Percentiles rank a stretch among this genome's conserved stretches.
Conservation (phyloP, 2,888 invertebrate species). For the Hydroisotoma schaefferi region DNA sequence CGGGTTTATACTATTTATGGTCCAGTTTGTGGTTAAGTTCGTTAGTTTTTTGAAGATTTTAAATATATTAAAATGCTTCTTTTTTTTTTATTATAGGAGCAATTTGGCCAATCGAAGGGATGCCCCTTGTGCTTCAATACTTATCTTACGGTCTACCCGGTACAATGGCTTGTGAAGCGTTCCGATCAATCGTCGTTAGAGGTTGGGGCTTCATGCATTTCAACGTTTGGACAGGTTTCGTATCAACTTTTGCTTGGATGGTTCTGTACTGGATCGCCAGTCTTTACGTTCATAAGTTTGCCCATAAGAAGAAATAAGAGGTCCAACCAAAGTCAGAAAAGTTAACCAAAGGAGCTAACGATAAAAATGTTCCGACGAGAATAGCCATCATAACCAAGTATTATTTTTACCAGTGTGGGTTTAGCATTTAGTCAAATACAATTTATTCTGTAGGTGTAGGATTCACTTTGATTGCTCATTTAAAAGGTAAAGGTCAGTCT, state of each 20-base stretch:
- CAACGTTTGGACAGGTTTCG: conserved; percentile 22
- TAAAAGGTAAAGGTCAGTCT: no score
- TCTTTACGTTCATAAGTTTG: conserved; percentile 19
- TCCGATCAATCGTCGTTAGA: conserved; percentile 20
- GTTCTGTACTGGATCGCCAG: conserved; percentile 25
- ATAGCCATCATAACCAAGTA: no score
- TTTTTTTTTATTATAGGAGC: conserved; percentile 16
- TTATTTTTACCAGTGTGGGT: no score
- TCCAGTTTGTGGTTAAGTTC: not conserved
- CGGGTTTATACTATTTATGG: no score
- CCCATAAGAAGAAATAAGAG: not conserved
- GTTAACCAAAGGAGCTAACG: no score
- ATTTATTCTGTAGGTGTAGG: no score
- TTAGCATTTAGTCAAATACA: no score
- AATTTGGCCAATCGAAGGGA: conserved; percentile 35
- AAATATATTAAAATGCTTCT: not conserved
- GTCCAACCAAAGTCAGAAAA: no score
- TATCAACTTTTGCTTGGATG: conserved; percentile 32
- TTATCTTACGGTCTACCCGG: conserved; percentile 25
- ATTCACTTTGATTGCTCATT: no score
- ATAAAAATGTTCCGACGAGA: no score
- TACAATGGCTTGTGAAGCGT: conserved; percentile 21
- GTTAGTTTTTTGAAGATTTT: not conserved
- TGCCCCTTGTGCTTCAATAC: conserved; percentile 31
- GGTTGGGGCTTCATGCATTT: conserved; percentile 19